phyloP scores from a whole-genome alignment of 2,797 vertebrate genomes.

The Mormyrus proboscirostris region DNA sequence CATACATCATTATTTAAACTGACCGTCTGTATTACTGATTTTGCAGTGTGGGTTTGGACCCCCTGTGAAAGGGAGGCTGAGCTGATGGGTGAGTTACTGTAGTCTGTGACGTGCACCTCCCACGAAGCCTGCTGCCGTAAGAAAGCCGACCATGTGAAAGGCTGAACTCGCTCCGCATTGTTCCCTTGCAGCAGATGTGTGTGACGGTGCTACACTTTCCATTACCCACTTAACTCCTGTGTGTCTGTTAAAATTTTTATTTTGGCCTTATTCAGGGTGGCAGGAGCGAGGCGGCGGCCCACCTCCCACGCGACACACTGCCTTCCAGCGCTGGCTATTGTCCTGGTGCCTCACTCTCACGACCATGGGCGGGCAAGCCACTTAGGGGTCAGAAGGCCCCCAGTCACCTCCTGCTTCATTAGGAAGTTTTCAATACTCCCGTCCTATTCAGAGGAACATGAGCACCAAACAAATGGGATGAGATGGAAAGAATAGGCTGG shows the following conservation, averaged over 20 bases:
- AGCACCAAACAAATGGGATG: neutral
- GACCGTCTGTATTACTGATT: neutral
- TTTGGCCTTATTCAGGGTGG: slow-evolving; percentile 16
- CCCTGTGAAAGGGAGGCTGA: neutral
- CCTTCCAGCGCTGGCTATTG: slow-evolving; percentile 53
- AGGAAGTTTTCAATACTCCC: slow-evolving; percentile 63
- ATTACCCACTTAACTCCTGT: slow-evolving; percentile 34
- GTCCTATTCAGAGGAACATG: slow-evolving; percentile 50
- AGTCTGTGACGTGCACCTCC: neutral
- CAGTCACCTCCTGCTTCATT: slow-evolving; percentile 44
- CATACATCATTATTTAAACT: neutral
- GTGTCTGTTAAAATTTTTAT: slow-evolving; percentile 36
- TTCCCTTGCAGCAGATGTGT: slow-evolving; percentile 63
- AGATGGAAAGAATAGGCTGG: neutral
- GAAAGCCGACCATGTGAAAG: neutral
- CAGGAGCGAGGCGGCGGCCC: neutral
- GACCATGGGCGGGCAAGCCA: slow-evolving; percentile 62
- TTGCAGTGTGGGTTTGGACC: neutral
- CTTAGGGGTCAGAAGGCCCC: slow-evolving; percentile 48
- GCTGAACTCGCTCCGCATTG: neutral
- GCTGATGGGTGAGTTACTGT: neutral
- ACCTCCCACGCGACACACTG: neutral
- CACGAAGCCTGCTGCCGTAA: neutral
- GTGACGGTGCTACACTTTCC: slow-evolving; percentile 45
- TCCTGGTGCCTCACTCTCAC: slow-evolving; percentile 47